phyloP scores from a whole-genome alignment of 2,113 vertebrate genomes.

The Ifrita kowaldi region DNA sequence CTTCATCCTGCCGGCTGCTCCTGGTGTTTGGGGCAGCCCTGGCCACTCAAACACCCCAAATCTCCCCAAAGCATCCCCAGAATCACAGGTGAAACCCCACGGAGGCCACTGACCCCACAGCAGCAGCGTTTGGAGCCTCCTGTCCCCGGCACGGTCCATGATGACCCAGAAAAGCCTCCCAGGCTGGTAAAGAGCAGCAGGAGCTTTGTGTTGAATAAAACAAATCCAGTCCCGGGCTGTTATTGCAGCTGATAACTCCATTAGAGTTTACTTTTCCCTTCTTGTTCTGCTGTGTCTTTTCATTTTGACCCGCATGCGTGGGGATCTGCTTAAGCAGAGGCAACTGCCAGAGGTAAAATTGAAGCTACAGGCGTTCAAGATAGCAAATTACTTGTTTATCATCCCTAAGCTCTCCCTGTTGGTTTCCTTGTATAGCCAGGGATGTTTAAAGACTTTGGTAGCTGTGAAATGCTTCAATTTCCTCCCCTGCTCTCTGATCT shows the following conservation, averaged over 20 bases:
- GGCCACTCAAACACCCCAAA: background rate
- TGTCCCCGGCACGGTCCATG: background rate
- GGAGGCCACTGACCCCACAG: background rate
- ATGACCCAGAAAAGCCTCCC: rapidly evolving
- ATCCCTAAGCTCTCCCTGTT: background rate
- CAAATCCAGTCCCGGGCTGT: background rate
- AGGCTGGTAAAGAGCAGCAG: background rate
- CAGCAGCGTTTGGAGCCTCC: background rate
- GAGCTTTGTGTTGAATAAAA: background rate
- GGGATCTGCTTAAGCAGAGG: background rate
- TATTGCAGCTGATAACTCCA: background rate
- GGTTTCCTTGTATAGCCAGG: background rate
- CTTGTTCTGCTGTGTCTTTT: background rate
- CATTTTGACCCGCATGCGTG: background rate
- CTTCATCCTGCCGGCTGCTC: background rate
- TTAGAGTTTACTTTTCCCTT: background rate
- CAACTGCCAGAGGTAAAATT: background rate
- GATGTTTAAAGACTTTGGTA: background rate
- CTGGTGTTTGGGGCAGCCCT: background rate
- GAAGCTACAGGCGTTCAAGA: background rate
- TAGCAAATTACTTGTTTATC: background rate
- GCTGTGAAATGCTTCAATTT: slow-evolving; percentile 15
- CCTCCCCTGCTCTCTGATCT: background rate
- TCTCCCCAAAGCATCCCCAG: background rate
- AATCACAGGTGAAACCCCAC: rapidly evolving